Evolutionary conservation across 2,113 vertebrate species (phyloP), one percentile per base, ranked within the genome.

Genomic region (Hystrix brachyura): DNA sequence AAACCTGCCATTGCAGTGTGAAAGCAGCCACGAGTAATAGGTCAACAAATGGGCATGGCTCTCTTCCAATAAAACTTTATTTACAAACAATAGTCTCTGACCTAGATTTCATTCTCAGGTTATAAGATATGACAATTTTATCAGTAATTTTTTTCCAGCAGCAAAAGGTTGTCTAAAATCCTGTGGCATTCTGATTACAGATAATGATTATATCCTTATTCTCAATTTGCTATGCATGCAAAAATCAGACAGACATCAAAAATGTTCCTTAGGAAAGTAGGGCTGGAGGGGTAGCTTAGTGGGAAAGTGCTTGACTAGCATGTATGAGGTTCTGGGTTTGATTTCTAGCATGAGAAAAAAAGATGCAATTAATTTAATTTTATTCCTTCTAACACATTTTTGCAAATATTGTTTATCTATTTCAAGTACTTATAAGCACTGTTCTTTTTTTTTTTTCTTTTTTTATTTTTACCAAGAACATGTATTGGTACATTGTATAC

Each of bases 361-460:
- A 14, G 21, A 80, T 76, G 48, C 67, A 79, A 67, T 76, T 51
- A 10, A 48, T 51, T 76, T 51, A 10, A 48, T 51, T 90, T 86
- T 86, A 86, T 94, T 90, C 5, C 23, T 15, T 71, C 32, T 13
- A 57, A 64, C 71, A 59, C 3, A 17, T 93, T 95, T 64, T 90
- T 69, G 5, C 32, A 25, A 59, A 57, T 86, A 81, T 82, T 71
- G 29, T 83, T 94, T 95, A 27, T 92, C 13, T 53, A 86, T 94
- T 38, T 5, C 55, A 96, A 85, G 10, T 55, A 81, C 59, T 51
- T 87, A 67, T 1, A 92, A 57, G 67, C 43, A 62, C 46, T 34
- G 87, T 48, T 48, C 19, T 43, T n/a, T 62, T 85, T 62, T 48
- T 48, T 10, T 43, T 48, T 62, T 85, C 38, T 38, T 38, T 38